Conservation (phyloP, 2,113 vertebrate genomes). For the Lonchura striata region DNA sequence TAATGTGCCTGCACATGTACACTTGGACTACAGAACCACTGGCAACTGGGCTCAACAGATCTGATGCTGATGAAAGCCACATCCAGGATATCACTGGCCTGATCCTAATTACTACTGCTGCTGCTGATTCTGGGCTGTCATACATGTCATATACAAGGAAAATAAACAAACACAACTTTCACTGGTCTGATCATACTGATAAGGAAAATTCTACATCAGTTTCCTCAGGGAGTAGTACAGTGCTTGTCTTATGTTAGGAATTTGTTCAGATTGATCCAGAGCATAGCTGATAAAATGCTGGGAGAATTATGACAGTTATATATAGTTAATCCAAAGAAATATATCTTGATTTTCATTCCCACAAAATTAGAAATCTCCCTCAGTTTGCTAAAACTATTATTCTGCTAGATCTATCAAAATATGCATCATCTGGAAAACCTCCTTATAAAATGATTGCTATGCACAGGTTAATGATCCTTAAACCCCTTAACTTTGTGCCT, state of each 20-base stretch:
- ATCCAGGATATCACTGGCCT: background rate
- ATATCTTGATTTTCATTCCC: constrained; percentile 22
- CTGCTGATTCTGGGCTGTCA: background rate
- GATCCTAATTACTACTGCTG: background rate
- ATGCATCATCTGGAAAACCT: background rate
- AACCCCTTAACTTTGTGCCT: background rate
- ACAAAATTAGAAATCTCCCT: background rate
- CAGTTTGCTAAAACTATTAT: background rate
- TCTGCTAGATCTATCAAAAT: background rate
- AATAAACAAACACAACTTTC: background rate
- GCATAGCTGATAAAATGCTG: background rate
- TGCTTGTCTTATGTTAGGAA: background rate
- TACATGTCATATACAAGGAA: background rate
- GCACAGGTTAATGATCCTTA: background rate
- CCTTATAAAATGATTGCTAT: background rate
- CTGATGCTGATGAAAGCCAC: background rate
- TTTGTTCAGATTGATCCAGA: background rate
- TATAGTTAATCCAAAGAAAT: background rate
- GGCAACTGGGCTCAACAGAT: background rate
- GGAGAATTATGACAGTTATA: background rate
- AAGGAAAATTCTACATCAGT: background rate
- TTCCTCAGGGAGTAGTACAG: background rate
- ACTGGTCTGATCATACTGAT: background rate
- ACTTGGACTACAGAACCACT: background rate
- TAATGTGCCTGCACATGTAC: background rate